Base-by-base conservation (phyloP, 2,888 invertebrate species). In the Pyrochroa serraticornis region DNA sequence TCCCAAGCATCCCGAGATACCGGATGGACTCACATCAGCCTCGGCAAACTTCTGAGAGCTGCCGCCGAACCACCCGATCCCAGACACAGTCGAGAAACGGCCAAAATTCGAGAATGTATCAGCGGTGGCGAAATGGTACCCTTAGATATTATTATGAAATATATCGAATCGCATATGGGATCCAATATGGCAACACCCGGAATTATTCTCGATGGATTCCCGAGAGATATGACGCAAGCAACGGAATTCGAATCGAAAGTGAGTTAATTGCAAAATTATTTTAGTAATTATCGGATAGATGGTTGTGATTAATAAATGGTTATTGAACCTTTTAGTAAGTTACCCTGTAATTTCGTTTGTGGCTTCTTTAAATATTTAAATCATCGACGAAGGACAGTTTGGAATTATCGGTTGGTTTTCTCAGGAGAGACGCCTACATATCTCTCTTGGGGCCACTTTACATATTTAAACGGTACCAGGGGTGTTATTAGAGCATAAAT, bases 121-220 rank as follows among this genome's bases (percentile, higher is more conserved):
- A 84, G 87, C 38, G 87, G 86, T 0, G 95, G 95, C 0, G 93
- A 95, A 73, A 85, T 94, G 80, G 92, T 89, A 0, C 87, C 91
- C 0, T 82, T 89, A 74, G 92, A 93, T 31, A 84, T 91, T 35
- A 88, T 95, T 1, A 83, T 90, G 76, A 86, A 86, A 61, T 80
- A 95, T 38, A 83, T 97, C 44, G 88, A 91, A 56, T 84, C 82
- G 1, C 88, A 91, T 30, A 83, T 92, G 63, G 80, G 80, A 0
- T 79, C 81, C 1, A 79, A 87, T 58, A 80, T 81, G 35, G 86
- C 85, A 6, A 86, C 86, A 13, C 83, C 84, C 56, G 96, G 97
- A 2, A 88, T 97, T 56, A 86, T 98, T 54, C 86, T 99, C 51
- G 97, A 97, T 72, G 97, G 97, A 0, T 98, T 92, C 77, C 98